Base-by-base conservation (phyloP, 1,140 invertebrate species). In the Ceratina japonica region DNA sequence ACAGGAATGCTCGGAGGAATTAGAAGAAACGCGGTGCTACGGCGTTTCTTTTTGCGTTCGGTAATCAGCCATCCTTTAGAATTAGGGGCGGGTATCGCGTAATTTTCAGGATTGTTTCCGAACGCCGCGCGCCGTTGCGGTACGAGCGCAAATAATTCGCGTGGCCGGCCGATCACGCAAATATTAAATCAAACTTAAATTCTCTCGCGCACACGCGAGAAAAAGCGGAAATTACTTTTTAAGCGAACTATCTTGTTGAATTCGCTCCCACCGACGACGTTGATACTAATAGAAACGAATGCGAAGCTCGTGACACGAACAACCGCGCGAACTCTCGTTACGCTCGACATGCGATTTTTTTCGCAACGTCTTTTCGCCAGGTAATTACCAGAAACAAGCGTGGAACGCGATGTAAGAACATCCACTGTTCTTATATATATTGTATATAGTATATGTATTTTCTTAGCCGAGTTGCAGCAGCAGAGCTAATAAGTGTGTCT, bases 401-500 rank as follows among this genome's bases (percentile, higher is more conserved):
- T 44, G 37, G 5, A 44, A 44, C 27, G 27, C 27, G 27, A 31
- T 31, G 4, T 31, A 31, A 44, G 37, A 44, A 44, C 37, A 44
- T 44, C 37, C 37, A 10, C 37, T 10, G 37, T 44, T 44, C 10
- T 7, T 44, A 44, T 44, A 44, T 7, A 10, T 10, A 37, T 2
- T 7, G 37, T 37, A 7, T 37, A 37, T n/a, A n/a, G n/a, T n/a
- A n/a, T n/a, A 31, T 15, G 61, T 66, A 20, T 16, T 24, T 73
- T 22, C 44, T 18, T 68, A 37, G 7, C 13, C 49, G 24, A 61
- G 52, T 62, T 80, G 51, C 58, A 37, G 44, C 66, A 54, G 68
- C 62, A 44, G 37, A 44, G 5, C 37, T 44, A 44, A 44, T 44
- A 44, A 44, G 37, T 2, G 5, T 89, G 85, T 90, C 90, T 88